Base-by-base conservation (phyloP, 1,140 invertebrate species). In the Chironomus tepperi region DNA sequence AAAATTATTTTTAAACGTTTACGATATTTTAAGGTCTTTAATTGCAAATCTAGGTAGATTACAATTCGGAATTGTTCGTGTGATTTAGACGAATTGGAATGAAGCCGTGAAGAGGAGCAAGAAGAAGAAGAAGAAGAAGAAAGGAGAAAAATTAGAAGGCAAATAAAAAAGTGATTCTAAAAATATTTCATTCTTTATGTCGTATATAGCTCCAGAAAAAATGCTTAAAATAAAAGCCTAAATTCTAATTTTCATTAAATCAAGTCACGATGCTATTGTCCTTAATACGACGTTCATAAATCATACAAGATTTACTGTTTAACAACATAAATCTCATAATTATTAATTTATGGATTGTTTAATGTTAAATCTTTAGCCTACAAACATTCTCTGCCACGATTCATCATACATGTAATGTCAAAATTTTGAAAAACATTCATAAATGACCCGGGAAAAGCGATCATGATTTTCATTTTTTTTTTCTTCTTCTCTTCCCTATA, bases 331-430 rank as follows among this genome's bases (percentile, higher is more conserved):
- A 57, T 57, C n/a, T 57, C 47, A 57, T 57, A 9, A 6, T 9
- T 21, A 70, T 70, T n/a, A 70, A 70, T 70, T 70, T 70, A 70
- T 70, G 16, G 65, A 70, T 7, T 70, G 5, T 57, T n/a, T 57
- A 57, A 57, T n/a, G n/a, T 15, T 12, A 15, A 57, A n/a, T 57
- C 12, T 15, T 57, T 57, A n/a, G 47, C 47, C 47, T 57, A 57
- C 47, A n/a, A 15, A 57, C 10, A 57, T 57, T 5, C 12, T 57
- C 9, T 57, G 12, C 0, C 16, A 15, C 18, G 65, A 70, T 19
- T 70, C 16, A 70, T 70, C 65, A 21, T 8, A 70, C 12, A 57
- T 57, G 47, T n/a, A n/a, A 57, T 57, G 47, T 57, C 47, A 57
- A 57, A 57, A 57, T 12, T n/a, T 57, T 57, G 12, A 57, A 57